phyloP scores from a whole-genome alignment of 2,113 vertebrate genomes.

The Nothocercus julius region DNA sequence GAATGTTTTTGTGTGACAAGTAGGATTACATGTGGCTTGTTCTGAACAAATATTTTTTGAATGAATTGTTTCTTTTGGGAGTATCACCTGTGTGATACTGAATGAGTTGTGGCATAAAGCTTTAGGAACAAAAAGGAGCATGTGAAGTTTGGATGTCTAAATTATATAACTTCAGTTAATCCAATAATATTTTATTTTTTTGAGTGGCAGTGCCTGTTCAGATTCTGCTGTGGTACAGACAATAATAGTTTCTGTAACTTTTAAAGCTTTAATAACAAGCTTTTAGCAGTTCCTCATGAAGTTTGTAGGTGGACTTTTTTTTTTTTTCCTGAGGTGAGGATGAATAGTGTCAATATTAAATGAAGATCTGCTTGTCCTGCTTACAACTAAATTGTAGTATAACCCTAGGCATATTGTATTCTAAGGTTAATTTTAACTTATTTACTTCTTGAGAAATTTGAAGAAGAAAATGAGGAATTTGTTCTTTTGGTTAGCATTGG shows the following conservation, averaged over 20 bases:
- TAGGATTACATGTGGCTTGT: not conserved
- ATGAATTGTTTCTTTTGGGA: not conserved
- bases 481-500: not conserved
- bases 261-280: no score
- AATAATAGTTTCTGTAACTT: no score
- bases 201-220: accelerated
- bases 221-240: not conserved
- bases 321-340: not conserved
- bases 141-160: not conserved
- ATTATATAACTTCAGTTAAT: not conserved
- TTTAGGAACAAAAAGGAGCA: not conserved
- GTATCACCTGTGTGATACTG: not conserved
- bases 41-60: not conserved
- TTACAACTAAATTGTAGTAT: not conserved
- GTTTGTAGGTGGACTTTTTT: no score
- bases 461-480: not conserved
- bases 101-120: not conserved
- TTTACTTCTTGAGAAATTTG: not conserved
- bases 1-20: not conserved
- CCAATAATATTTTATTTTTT: not conserved
- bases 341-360: not conserved
- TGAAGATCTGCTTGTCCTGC: not conserved
- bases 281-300: not conserved
- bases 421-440: not conserved
- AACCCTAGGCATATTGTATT: not conserved